These are phyloP conservation scores for Clarias gariepinus DNA, from an alignment of 2,113 vertebrate genomes.

Conservation along the genomic window DNA sequence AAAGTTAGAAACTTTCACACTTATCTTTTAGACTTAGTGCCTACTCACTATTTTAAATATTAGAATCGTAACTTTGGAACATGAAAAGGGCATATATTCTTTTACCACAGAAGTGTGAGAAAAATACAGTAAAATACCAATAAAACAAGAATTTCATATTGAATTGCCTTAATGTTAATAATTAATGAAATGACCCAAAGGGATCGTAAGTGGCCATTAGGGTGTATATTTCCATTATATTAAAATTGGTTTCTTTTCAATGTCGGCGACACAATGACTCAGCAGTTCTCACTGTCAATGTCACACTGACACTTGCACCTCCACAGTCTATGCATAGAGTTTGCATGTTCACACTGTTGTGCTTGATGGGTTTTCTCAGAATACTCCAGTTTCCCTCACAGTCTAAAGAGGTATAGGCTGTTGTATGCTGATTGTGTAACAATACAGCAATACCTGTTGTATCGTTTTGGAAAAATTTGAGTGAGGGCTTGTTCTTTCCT, in stretches of 20 bases:
- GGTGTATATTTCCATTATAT: conserved; percentile 44
- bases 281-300: too few species aligned
- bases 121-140: not conserved
- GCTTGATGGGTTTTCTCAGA: too few species aligned
- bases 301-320: too few species aligned
- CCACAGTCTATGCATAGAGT: too few species aligned
- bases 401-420: too few species aligned
- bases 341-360: too few species aligned
- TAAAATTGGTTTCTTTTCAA: conserved; percentile 59
- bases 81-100: not conserved
- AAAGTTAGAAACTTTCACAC: not conserved
- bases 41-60: conserved; percentile 2
- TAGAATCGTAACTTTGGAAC: conserved; percentile 5
- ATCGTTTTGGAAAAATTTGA: not conserved
- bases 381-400: too few species aligned
- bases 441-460: too few species aligned
- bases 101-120: not conserved
- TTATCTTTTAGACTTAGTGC: not conserved
- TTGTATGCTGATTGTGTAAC: too few species aligned
- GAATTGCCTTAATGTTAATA: conserved; percentile 19
- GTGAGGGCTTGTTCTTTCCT: conserved; percentile 2
- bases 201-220: conserved; percentile 10
- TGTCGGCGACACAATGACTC: not conserved
- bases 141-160: not conserved
- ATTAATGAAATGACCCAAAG: conserved; percentile 13